Base-by-base conservation (phyloP, 2,888 invertebrate genomes). In the Tribolium freemani region DNA sequence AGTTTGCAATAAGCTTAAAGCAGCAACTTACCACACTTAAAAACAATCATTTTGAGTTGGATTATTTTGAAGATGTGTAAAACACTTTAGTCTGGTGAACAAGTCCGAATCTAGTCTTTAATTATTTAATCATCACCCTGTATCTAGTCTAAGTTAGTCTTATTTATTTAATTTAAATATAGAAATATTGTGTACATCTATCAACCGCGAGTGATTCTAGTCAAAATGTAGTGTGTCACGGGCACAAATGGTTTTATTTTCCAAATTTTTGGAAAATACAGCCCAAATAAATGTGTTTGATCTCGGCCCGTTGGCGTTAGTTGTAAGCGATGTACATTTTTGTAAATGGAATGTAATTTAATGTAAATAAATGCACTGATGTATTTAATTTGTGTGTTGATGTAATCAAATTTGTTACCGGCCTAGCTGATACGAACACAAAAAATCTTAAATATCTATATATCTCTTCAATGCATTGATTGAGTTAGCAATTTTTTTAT, bases 1-100 rank as follows among this genome's bases (percentile, higher is more conserved):
- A 85, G 85, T 86, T 85, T 85, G 87, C 87, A 87, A 87, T 87
- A 86, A 81, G 86, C 86, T 86, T 80, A 79, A 84, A 85, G 86
- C 85, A 81, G 84, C 84, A 84, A 83, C 82, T 84, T 79, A 78
- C 84, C 83, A 83, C 84, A 85, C 85, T 85, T 76, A 80, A 84
- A 84, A 84, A 70, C 71, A 77, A 69, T 53, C 46, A 54, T 58
- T 67, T 71, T 57, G 54, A 69, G 13, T 31, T 26, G 53, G 13
- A 51, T 38, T 63, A 45, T 53, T 38, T 38, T 6, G 1, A 38
- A 58, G 58, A 57, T n/a, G 56, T 61, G 48, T 61, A 11, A 8
- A 71, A 66, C 38, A 48, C 13, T 26, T 38, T 5, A 3, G 26
- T 26, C 26, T 26, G 26, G 48, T 11, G n/a, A 31, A 31, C 5